phyloP scores from a whole-genome alignment of 2,888 invertebrate genomes.

The Pimpla rufipes region DNA sequence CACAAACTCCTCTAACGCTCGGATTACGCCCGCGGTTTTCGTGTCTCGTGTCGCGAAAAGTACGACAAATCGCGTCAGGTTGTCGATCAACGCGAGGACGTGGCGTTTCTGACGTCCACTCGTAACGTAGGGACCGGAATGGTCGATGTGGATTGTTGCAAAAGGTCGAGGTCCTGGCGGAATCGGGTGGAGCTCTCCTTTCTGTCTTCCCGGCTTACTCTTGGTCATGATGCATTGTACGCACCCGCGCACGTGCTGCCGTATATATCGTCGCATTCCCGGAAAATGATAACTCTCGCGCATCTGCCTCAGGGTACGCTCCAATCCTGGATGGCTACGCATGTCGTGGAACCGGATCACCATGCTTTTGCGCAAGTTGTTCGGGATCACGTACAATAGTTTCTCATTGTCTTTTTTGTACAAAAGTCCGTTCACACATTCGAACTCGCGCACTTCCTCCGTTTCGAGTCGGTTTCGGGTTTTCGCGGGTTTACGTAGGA shows the following conservation, averaged over 20 bases:
- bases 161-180: constrained; percentile 64
- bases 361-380: constrained; percentile 63
- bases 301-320: not conserved
- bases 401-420: constrained; percentile 28
- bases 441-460: too few relatives aligned
- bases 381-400: too few relatives aligned
- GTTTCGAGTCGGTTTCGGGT: too few relatives aligned
- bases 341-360: constrained; percentile 6
- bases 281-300: not conserved
- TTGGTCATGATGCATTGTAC: constrained; percentile 62
- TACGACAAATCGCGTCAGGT: constrained; percentile 13
- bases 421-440: not conserved
- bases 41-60: too few relatives aligned
- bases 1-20: constrained; percentile 53
- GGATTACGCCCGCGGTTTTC: too few relatives aligned
- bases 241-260: constrained; percentile 51
- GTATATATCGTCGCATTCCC: not conserved
- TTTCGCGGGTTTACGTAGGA: too few relatives aligned
- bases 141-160: too few relatives aligned
- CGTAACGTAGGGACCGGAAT: too few relatives aligned
- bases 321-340: too few relatives aligned
- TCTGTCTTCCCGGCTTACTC: constrained; percentile 50
- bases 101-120: constrained; percentile 49
- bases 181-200: constrained; percentile 67
- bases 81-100: constrained; percentile 62